These are phyloP conservation scores for Melitaea athalia DNA, from an alignment of 2,888 invertebrate genomes.

Conservation along the genomic window DNA sequence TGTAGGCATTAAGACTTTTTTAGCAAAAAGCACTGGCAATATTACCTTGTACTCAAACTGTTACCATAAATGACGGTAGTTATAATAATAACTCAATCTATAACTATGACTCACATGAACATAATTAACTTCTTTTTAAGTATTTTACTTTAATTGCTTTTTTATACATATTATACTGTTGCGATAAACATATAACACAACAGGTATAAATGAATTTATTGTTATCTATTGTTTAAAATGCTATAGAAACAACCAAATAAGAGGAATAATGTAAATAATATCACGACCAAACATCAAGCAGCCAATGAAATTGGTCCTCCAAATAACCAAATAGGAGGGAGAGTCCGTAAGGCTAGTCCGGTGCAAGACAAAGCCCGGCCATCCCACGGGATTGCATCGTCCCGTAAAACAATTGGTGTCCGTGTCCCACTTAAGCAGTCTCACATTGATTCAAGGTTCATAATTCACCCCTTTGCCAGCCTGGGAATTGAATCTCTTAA, in stretches of 20 bases:
- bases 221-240: background rate
- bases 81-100: constrained; percentile 1
- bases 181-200: no score
- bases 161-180: no score
- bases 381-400: constrained; percentile 26
- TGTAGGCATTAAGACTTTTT: constrained; percentile 32
- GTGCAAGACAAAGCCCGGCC: constrained; percentile 22
- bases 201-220: background rate
- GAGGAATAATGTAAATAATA: constrained; percentile 9
- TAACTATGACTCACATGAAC: background rate
- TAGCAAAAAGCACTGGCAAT: constrained; percentile 7
- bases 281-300: background rate
- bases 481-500: constrained; percentile 18
- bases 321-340: constrained; percentile 20
- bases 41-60: constrained; percentile 5
- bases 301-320: constrained; percentile 11
- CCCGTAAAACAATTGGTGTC: constrained; percentile 28
- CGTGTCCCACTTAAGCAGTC: constrained; percentile 21
- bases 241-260: background rate
- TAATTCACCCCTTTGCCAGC: constrained; percentile 15
- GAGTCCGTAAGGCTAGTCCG: constrained; percentile 17
- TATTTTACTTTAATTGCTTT: no score
- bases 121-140: no score
- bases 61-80: background rate
- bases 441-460: constrained; percentile 14